Conservation (phyloP, 2,113 vertebrate genomes). For the Sus scrofa region T2T-Sscrofa CM000820.6:74824001-74824500, state of each 20-base stretch:
- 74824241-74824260: too few species aligned
- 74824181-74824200: too few species aligned
- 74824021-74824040: not conserved
- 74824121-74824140: slow-evolving; percentile 2
- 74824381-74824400: too few species aligned
- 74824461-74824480: not conserved
- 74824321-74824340: too few species aligned
- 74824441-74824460: not conserved
- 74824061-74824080: not conserved
- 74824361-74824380: too few species aligned
- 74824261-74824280: too few species aligned
- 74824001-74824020: slow-evolving; percentile 40
- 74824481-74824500: not conserved
- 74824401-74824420: too few species aligned
- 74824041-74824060: slow-evolving; percentile 21
- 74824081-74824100: not conserved
- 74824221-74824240: too few species aligned
- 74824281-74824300: too few species aligned
- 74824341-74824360: too few species aligned
- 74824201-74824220: too few species aligned
- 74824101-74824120: not conserved
- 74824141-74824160: not conserved
- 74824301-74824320: too few species aligned
- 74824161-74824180: not conserved
- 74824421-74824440: not conserved